Conservation (phyloP, 2,888 invertebrate species). For the Harpagoxenus sublaevis region DNA sequence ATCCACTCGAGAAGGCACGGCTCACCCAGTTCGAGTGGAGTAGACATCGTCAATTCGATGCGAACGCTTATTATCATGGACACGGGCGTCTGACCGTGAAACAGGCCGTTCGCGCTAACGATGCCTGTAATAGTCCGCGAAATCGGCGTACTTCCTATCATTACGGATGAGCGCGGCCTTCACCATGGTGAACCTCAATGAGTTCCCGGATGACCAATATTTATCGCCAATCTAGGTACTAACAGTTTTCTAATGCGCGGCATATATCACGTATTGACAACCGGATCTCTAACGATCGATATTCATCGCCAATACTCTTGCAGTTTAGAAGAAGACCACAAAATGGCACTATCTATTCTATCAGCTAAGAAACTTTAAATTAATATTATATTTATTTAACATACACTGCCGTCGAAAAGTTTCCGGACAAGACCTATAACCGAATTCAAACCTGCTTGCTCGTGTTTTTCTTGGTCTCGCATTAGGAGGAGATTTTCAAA, state of each 20-base stretch:
- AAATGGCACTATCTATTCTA: neutral
- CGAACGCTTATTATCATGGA: slow-evolving; percentile 71
- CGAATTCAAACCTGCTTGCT: no score
- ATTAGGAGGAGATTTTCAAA: no score
- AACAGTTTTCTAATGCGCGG: slow-evolving; percentile 31
- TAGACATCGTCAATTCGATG: slow-evolving; percentile 39
- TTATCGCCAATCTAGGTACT: slow-evolving; percentile 35
- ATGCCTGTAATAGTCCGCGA: slow-evolving; percentile 72
- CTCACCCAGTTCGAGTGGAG: slow-evolving; percentile 47
- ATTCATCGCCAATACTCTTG: neutral
- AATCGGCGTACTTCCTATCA: slow-evolving; percentile 76
- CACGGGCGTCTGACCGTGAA: slow-evolving; percentile 75
- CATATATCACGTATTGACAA: slow-evolving; percentile 31
- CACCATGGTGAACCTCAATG: slow-evolving; percentile 31
- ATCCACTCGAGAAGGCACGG: slow-evolving; percentile 23
- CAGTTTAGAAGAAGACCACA: neutral
- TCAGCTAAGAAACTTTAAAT: neutral
- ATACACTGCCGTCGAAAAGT: no score
- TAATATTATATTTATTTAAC: neutral
- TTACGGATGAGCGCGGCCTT: slow-evolving; percentile 58
- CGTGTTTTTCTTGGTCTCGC: no score
- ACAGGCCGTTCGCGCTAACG: slow-evolving; percentile 74
- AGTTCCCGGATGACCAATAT: slow-evolving; percentile 45
- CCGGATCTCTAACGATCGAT: neutral
- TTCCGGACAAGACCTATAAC: no score